phyloP scores from a whole-genome alignment of 2,113 vertebrate species.

The Polypterus bichir region DNA sequence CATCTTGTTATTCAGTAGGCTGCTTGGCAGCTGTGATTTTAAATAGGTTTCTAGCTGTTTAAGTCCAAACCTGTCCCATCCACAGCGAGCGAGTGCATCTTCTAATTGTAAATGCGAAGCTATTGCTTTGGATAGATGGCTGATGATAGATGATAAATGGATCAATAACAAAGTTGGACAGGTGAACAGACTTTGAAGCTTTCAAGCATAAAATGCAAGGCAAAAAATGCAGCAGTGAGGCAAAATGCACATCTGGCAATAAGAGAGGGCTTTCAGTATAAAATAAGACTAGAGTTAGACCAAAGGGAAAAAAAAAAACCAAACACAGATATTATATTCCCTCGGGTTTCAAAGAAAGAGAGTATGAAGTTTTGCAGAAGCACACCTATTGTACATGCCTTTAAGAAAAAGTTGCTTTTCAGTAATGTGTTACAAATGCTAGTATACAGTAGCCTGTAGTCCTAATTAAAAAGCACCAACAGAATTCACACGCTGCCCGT shows the following conservation, averaged over 20 bases:
- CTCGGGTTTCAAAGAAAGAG: not conserved
- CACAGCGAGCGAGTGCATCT: too few relatives aligned
- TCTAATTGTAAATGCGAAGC: not conserved
- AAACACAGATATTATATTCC: not conserved
- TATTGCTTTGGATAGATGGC: conserved; percentile 1
- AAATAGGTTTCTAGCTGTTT: too few relatives aligned
- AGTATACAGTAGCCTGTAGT: not conserved
- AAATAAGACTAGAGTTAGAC: not conserved
- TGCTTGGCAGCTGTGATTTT: too few relatives aligned
- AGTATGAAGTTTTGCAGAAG: not conserved
- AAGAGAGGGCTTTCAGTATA: not conserved
- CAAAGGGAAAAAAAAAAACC: conserved; percentile 2
- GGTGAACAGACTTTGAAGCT: conserved; percentile 4
- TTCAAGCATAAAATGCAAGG: conserved; percentile 1
- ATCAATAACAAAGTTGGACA: conserved; percentile 8
- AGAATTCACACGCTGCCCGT: too few relatives aligned
- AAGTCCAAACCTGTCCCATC: too few relatives aligned
- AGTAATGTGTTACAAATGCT: not conserved
- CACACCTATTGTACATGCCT: not conserved
- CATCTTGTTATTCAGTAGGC: too few relatives aligned
- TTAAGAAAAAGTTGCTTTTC: not conserved
- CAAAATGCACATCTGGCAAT: conserved; percentile 6
- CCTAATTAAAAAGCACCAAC: not conserved
- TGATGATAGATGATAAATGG: conserved; percentile 12
- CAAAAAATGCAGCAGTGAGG: not conserved